Conservation (phyloP, 2,113 vertebrate species). For the Oplegnathus fasciatus region DNA sequence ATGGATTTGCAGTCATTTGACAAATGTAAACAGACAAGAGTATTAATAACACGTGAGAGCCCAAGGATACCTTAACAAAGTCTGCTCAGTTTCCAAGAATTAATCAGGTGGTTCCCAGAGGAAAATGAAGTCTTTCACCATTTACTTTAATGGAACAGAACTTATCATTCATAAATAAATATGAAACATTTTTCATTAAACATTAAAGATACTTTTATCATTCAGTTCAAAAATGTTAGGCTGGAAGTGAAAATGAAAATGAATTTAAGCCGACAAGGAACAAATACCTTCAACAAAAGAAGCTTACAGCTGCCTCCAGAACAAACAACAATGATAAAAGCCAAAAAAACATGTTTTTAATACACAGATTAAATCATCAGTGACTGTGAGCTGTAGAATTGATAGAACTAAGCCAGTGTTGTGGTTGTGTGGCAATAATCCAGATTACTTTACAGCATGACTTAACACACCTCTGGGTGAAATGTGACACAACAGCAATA, state of each 20-base stretch:
- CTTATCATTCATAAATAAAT: not conserved
- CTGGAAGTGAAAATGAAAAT: not conserved
- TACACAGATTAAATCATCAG: conserved; percentile 43
- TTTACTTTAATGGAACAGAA: not conserved
- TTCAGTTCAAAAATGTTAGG: not conserved
- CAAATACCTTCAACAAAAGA: not conserved
- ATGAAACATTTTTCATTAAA: not conserved
- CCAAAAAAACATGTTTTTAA: conserved; percentile 44
- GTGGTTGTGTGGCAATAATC: conserved; percentile 56
- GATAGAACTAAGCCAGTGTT: conserved; percentile 38
- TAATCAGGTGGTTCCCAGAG: not conserved
- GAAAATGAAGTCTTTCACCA: not conserved
- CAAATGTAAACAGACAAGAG: conserved; percentile 24
- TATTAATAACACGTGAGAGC: conserved; percentile 1
- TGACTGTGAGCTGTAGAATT: not conserved
- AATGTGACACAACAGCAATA: conserved; percentile 59
- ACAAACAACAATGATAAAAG: conserved; percentile 17
- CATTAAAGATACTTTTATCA: not conserved
- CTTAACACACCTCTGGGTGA: conserved; percentile 73
- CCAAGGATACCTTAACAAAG: conserved; percentile 15
- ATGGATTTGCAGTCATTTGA: conserved; percentile 23
- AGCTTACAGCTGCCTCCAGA: not conserved
- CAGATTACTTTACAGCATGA: conserved; percentile 67
- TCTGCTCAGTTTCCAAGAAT: not conserved
- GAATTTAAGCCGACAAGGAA: not conserved